phyloP scores from a whole-genome alignment of 1,140 invertebrate species.

The Trigoniulus corallinus region DNA sequence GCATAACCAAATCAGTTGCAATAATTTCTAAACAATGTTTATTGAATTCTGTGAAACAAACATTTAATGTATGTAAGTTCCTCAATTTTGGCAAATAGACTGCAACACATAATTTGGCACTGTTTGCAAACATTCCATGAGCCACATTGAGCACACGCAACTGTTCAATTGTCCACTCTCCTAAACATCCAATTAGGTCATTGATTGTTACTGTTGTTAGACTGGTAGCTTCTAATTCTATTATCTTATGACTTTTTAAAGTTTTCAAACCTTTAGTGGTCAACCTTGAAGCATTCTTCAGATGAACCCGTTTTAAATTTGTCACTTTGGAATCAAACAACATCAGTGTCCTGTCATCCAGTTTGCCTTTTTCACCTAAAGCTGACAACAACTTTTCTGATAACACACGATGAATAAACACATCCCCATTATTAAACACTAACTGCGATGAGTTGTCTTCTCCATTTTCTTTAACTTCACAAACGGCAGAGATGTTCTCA shows the following conservation, averaged over 20 bases:
- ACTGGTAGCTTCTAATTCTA: slow-evolving; percentile 39
- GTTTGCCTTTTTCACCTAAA: slow-evolving; percentile 41
- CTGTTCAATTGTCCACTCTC: slow-evolving; percentile 52
- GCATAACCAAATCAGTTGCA: slow-evolving; percentile 44
- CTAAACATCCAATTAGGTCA: slow-evolving; percentile 48
- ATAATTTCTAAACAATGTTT: slow-evolving; percentile 47
- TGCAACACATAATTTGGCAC: slow-evolving; percentile 28
- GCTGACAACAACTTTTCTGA: slow-evolving; percentile 45
- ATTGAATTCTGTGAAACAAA: slow-evolving; percentile 54
- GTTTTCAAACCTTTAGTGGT: slow-evolving; percentile 43
- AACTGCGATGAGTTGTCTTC: slow-evolving; percentile 26
- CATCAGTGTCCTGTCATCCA: slow-evolving; percentile 44
- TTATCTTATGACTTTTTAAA: slow-evolving; percentile 43
- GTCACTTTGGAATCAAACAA: slow-evolving; percentile 48
- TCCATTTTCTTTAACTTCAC: slow-evolving; percentile 35
- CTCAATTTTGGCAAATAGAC: slow-evolving; percentile 29
- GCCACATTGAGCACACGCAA: slow-evolving; percentile 45
- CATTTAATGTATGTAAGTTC: slow-evolving; percentile 46
- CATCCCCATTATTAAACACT: no score
- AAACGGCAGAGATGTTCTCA: slow-evolving; percentile 43
- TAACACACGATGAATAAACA: slow-evolving; percentile 42
- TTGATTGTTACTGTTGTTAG: slow-evolving; percentile 41
- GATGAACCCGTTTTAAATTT: slow-evolving; percentile 33
- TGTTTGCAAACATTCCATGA: slow-evolving; percentile 39
- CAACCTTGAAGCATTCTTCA: slow-evolving; percentile 29